Percentiles rank a stretch among this genome's conserved stretches.
These are phyloP conservation scores for Etheostoma spectabile DNA, from an alignment of 2,113 vertebrate genomes.

Conservation along the genomic window DNA sequence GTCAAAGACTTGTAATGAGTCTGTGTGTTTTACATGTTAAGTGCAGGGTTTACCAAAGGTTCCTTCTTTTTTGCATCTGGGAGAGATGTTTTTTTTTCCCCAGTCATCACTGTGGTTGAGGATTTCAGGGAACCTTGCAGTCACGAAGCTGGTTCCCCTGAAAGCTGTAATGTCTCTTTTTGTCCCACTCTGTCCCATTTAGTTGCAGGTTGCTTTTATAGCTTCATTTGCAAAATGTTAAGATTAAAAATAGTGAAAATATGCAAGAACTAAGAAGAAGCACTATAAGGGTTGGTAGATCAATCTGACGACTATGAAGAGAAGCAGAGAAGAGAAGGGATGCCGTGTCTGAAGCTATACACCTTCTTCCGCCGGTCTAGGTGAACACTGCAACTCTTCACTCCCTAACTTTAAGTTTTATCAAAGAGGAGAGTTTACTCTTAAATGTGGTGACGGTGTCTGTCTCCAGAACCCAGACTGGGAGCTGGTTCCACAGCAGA, in stretches of 20 bases:
- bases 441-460: no score
- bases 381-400: no score
- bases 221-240: background rate
- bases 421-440: no score
- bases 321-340: no score
- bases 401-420: no score
- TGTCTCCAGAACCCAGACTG: no score
- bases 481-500: no score
- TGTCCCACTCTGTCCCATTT: background rate
- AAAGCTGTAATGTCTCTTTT: conserved; percentile 21
- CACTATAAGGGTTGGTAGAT: no score
- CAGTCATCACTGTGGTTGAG: conserved; percentile 31
- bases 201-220: background rate
- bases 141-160: conserved; percentile 27
- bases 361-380: no score
- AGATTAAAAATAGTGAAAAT: background rate
- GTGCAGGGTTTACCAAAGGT: conserved; percentile 71
- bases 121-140: conserved; percentile 43
- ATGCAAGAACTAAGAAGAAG: no score
- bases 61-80: conserved; percentile 49
- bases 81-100: conserved; percentile 42
- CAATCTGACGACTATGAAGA: no score
- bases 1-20: conserved; percentile 63
- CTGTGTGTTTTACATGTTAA: conserved; percentile 81
- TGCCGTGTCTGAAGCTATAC: no score